Evolutionary conservation across 2,113 vertebrate species (phyloP).

Genomic region (Lepus europaeus): DNA sequence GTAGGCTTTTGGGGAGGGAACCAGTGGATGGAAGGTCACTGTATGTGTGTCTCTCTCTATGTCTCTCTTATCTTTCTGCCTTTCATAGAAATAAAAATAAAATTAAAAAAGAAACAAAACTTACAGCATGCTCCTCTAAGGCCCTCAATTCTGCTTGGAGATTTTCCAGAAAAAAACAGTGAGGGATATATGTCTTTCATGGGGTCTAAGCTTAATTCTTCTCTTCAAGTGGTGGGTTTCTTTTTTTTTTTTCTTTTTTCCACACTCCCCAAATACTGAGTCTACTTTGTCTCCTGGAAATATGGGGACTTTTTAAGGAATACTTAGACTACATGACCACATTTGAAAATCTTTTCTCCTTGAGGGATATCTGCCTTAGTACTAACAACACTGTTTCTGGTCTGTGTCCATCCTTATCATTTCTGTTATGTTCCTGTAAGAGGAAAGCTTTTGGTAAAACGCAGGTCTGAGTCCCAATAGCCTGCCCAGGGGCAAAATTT

Average conservation of each 20-base stretch:
- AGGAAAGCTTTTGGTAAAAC: not conserved
- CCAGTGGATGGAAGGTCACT: no score
- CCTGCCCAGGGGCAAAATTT: not conserved
- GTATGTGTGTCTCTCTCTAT: no score
- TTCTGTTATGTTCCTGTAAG: not conserved
- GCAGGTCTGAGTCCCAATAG: not conserved
- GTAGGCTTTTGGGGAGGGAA: no score
- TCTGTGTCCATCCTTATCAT: not conserved
- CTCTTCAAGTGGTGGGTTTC: not conserved
- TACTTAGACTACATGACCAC: not conserved
- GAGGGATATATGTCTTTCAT: not conserved
- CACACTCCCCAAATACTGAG: not conserved
- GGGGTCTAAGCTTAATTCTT: not conserved
- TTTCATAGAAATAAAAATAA: no score
- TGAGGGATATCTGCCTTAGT: not conserved
- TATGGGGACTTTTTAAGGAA: not conserved
- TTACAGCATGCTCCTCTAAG: not conserved
- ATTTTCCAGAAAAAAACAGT: not conserved
- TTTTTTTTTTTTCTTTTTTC: not conserved
- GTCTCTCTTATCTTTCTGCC: no score
- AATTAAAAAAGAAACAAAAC: not conserved
- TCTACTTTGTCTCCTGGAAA: not conserved
- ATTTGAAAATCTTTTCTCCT: not conserved
- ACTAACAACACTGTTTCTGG: not conserved
- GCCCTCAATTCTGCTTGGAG: not conserved